Evolutionary conservation across 1,140 invertebrate genomes (phyloP).

Genomic region (Proctacanthus coquilletti): DNA sequence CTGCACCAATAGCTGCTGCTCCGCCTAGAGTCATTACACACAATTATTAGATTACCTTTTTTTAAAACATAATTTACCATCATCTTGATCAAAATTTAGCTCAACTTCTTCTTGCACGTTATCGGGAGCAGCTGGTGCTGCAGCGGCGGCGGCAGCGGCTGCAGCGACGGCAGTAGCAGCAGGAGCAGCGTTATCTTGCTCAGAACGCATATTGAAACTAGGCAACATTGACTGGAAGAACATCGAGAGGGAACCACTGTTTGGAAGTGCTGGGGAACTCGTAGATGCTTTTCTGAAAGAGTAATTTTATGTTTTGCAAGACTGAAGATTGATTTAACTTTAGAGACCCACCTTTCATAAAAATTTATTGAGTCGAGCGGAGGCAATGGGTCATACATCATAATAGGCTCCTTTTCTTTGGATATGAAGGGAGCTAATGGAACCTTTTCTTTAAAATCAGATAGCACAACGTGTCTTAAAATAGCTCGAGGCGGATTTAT

Average conservation of each 20-base stretch:
- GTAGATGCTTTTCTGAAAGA: constrained; percentile 31
- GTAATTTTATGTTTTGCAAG: neutral
- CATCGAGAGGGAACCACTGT: constrained; percentile 32
- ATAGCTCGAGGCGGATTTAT: constrained; percentile 49
- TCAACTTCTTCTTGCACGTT: constrained; percentile 5
- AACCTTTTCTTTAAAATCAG: constrained; percentile 54
- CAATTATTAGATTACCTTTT: neutral
- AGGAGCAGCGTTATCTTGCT: constrained; percentile 6
- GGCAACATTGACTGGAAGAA: constrained; percentile 52
- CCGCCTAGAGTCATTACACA: constrained; percentile 5
- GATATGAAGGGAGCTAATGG: constrained; percentile 23
- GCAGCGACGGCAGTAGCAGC: neutral
- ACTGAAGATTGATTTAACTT: too few relatives aligned
- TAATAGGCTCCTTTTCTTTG: constrained; percentile 39
- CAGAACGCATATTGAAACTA: constrained; percentile 37
- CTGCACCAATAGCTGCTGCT: constrained; percentile 11
- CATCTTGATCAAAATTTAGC: too few relatives aligned
- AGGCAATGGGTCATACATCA: constrained; percentile 69
- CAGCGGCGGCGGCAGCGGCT: constrained; percentile 2
- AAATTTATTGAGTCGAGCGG: constrained; percentile 58
- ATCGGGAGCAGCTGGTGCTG: constrained; percentile 2
- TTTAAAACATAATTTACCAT: neutral
- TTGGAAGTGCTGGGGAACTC: constrained; percentile 20
- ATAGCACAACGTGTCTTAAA: constrained; percentile 62
- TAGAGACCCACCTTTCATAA: constrained; percentile 35